phyloP scores from a whole-genome alignment of 2,113 vertebrate genomes.

The Chaetorhynchus papuensis region DNA sequence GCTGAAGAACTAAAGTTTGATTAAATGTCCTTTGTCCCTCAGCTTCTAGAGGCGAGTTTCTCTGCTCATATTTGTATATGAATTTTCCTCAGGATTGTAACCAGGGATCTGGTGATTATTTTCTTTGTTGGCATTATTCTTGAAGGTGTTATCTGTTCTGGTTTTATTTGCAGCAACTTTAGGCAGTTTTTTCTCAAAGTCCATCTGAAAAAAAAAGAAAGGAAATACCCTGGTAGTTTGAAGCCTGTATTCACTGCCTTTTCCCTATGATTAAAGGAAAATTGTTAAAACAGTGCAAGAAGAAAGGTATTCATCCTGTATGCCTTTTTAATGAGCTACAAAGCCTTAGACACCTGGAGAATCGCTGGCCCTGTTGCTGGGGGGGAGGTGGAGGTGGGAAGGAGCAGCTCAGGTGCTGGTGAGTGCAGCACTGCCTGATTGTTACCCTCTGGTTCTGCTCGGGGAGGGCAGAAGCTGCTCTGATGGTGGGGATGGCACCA shows the following conservation, averaged over 20 bases:
- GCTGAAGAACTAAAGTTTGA: not conserved
- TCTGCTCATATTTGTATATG: constrained; percentile 57
- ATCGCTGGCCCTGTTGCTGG: not conserved
- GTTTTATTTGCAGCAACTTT: constrained; percentile 3
- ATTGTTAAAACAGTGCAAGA: not conserved
- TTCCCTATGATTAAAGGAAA: not conserved
- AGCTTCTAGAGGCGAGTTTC: constrained; percentile 64
- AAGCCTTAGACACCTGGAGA: not conserved
- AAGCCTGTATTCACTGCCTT: not conserved
- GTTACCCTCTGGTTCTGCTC: not conserved
- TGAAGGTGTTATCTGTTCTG: not conserved
- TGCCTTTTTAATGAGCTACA: not conserved
- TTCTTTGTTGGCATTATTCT: constrained; percentile 28
- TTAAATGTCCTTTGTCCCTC: not conserved
- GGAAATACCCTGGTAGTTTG: not conserved
- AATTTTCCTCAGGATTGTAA: constrained; percentile 63
- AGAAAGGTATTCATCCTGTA: not conserved
- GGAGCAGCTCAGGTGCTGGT: not conserved
- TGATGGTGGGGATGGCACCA: not conserved
- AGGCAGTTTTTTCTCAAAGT: not conserved
- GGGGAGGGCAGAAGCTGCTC: too few species aligned
- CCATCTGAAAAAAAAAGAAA: constrained; percentile 42
- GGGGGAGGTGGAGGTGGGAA: not conserved
- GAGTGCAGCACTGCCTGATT: not conserved
- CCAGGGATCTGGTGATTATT: not conserved